phyloP scores from a whole-genome alignment of 37 sponge, comb jelly and placozoan genomes.

The Corticium candelabrum region DNA sequence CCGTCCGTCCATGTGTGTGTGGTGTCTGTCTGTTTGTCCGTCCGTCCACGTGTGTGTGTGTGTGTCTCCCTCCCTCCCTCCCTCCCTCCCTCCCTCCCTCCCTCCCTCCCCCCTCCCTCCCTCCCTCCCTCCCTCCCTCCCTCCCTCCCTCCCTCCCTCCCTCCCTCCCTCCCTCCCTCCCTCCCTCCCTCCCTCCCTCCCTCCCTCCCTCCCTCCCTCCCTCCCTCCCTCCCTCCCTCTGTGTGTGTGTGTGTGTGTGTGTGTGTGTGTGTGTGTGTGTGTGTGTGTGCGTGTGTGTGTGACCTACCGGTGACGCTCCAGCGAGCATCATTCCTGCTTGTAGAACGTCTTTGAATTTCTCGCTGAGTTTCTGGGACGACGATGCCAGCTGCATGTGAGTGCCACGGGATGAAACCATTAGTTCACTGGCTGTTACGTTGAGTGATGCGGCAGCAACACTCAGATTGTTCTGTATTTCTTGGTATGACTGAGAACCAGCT shows the following conservation, averaged over 20 bases:
- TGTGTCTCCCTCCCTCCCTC: too few relatives aligned
- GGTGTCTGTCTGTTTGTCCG: too few relatives aligned
- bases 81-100: too few relatives aligned
- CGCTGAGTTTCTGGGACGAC: slow-evolving; percentile 60
- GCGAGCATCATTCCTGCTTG: slow-evolving; percentile 61
- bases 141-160: background rate
- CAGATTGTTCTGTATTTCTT: slow-evolving; percentile 69
- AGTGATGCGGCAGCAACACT: slow-evolving; percentile 74
- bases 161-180: background rate
- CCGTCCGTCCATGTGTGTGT: too few relatives aligned
- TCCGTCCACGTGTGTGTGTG: too few relatives aligned
- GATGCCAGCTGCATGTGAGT: slow-evolving; percentile 77
- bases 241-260: too few relatives aligned
- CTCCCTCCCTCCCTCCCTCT: background rate
- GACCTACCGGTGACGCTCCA: slow-evolving; percentile 64
- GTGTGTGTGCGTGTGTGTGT: background rate
- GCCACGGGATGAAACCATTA: slow-evolving; percentile 68
- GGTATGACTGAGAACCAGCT: slow-evolving; percentile 48
- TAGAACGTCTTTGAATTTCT: slow-evolving; percentile 57
- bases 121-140: too few relatives aligned
- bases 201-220: background rate
- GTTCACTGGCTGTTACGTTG: slow-evolving; percentile 66
- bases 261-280: background rate
- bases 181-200: background rate
- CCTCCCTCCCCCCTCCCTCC: too few relatives aligned